phyloP scores from a whole-genome alignment of 1,140 invertebrate genomes.

The Drosophila subobscura region DNA sequence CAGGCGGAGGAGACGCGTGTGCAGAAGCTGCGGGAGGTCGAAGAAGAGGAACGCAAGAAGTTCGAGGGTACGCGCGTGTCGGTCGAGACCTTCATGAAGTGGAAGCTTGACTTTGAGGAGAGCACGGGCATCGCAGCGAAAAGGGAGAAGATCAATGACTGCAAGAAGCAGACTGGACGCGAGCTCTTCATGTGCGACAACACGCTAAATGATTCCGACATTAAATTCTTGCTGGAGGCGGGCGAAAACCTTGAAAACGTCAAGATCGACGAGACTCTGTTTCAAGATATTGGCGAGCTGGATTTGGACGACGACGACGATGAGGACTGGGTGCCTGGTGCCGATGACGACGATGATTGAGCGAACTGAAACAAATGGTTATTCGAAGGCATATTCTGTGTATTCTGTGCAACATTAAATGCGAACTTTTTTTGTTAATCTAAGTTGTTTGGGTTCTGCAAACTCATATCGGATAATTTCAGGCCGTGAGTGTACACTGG shows the following conservation, averaged over 20 bases:
- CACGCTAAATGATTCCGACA: constrained; percentile 96
- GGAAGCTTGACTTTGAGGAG: constrained; percentile 97
- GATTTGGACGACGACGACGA: constrained; percentile 91
- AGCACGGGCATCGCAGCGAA: constrained; percentile 92
- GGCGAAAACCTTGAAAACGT: constrained; percentile 90
- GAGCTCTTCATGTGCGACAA: constrained; percentile 97
- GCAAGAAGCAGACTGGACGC: constrained; percentile 91
- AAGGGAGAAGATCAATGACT: constrained; percentile 88
- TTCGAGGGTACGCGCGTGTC: constrained; percentile 98
- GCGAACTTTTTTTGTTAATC: constrained; percentile 54
- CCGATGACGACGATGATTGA: constrained; percentile 70
- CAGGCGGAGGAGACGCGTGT: constrained; percentile 89
- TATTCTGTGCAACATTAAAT: constrained; percentile 62
- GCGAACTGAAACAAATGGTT: constrained; percentile 12
- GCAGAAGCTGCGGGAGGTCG: constrained; percentile 89
- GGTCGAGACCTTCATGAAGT: constrained; percentile 97
- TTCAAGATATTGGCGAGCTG: constrained; percentile 96
- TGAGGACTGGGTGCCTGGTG: constrained; percentile 75
- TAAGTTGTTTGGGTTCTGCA: constrained; percentile 50
- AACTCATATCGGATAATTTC: constrained; percentile 61
- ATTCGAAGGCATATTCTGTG: constrained; percentile 49
- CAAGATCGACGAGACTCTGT: constrained; percentile 96
- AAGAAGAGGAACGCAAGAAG: constrained; percentile 95
- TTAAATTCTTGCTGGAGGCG: constrained; percentile 97
- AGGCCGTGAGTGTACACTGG: constrained; percentile 52